A percentile compares a stretch with the other conserved stretches of the same genome.
Conservation (phyloP, 2,797 vertebrate genomes). For the Glyptemys insculpta region DNA sequence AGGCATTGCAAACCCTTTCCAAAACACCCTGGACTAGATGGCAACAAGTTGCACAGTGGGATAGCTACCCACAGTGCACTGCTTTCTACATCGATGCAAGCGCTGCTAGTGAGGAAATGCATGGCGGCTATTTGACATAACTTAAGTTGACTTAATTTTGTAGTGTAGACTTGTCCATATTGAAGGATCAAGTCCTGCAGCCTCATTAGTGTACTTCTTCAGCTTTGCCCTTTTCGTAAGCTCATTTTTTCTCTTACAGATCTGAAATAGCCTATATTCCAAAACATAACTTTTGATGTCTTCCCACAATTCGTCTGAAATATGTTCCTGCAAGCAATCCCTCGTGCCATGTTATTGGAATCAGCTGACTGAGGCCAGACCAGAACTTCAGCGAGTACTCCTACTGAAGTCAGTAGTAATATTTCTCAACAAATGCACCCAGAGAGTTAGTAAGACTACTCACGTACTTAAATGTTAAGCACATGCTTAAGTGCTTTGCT, state of each 20-base stretch:
- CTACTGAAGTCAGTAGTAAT: neutral
- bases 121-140: neutral
- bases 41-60: too few species aligned
- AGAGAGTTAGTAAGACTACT: neutral
- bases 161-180: neutral
- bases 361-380: constrained; percentile 7
- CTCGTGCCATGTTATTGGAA: neutral
- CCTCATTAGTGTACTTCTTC: neutral
- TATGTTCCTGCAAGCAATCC: neutral
- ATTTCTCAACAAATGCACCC: neutral
- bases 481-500: neutral
- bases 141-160: too few species aligned
- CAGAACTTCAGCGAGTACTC: neutral
- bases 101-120: too few species aligned
- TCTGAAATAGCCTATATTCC: neutral
- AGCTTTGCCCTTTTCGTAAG: neutral
- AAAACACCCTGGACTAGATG: too few species aligned
- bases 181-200: neutral
- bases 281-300: neutral
- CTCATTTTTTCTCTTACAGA: neutral
- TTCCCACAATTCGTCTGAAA: neutral
- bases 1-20: too few species aligned
- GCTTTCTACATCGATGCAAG: too few species aligned
- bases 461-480: neutral
- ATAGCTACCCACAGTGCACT: too few species aligned